A percentile compares a stretch with the other conserved stretches of the same genome.
These are phyloP conservation scores for Macaria notata DNA, from an alignment of 2,888 invertebrate genomes.

Conservation along the genomic window DNA sequence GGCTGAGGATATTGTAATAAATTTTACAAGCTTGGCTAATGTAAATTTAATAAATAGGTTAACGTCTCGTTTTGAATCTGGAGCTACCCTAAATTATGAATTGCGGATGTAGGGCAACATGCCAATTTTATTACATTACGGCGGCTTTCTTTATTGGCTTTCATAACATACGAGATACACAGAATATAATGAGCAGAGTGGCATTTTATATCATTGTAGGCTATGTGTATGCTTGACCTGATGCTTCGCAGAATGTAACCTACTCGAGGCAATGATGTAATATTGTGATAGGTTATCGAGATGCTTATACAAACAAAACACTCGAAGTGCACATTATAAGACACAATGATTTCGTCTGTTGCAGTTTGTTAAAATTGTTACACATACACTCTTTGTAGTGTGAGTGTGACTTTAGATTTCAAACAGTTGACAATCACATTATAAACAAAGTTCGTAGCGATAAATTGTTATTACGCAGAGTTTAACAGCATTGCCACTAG, in stretches of 20 bases:
- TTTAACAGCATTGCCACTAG: slow-evolving; percentile 2
- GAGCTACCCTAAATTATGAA: slow-evolving; percentile 49
- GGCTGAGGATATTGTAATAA: no score
- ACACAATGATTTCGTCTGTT: slow-evolving; percentile 12
- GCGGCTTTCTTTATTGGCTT: slow-evolving; percentile 39
- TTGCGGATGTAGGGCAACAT: slow-evolving; percentile 48
- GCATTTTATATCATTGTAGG: slow-evolving; percentile 20
- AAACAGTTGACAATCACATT: background rate
- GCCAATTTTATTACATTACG: slow-evolving; percentile 40
- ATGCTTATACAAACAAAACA: slow-evolving; percentile 10
- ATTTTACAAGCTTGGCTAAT: no score
- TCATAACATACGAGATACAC: slow-evolving; percentile 41
- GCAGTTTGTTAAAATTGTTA: background rate
- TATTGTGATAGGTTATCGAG: slow-evolving; percentile 24
- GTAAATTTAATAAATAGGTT: slow-evolving; percentile 32
- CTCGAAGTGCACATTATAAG: slow-evolving; percentile 15
- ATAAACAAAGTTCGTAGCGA: background rate
- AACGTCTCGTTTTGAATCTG: slow-evolving; percentile 34
- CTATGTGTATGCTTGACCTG: slow-evolving; percentile 25
- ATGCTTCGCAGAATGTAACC: slow-evolving; percentile 21
- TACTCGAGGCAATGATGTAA: slow-evolving; percentile 20
- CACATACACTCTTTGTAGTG: no score
- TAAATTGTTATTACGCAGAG: background rate
- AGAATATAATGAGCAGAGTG: slow-evolving; percentile 21
- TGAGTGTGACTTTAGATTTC: background rate